Base-by-base conservation (phyloP, 1,140 invertebrate genomes). In the Notospermus geniculatus region DNA sequence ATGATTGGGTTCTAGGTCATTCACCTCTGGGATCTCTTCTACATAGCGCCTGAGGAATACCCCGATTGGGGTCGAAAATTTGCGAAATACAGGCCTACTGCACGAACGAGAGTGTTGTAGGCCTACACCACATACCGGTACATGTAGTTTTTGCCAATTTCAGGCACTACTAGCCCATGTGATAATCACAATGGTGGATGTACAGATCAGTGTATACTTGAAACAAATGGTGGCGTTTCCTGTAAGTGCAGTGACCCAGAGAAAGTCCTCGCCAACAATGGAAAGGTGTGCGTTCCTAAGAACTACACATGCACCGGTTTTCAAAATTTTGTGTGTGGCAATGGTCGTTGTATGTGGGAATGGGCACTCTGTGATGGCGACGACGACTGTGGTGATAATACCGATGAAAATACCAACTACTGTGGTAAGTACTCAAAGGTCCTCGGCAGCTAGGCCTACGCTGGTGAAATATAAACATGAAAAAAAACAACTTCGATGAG, bases 291-390 rank as follows among this genome's bases (percentile, higher is more conserved):
- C 64, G 72, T 83, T 5, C 70, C 75, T 0, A 64, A 69, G 17
- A 77, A 73, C 63, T 62, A 91, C 2, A 93, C 90, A 76, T 91
- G 93, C 69, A 79, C 86, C 0, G 79, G 87, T 66, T 95, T 97
- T 77, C 78, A 87, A 65, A 95, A 97, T 77, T 98, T 97, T 80
- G 90, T 91, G 65, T 99, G 97, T 75, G 86, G 86, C 13, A 97
- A 97, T 78, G 93, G 93, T 7, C 90, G 94, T 71, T 99, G 96
- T 73, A 95, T 99, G 59, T 92, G 91, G 0, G 83, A 93, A 54
- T 90, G 96, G 85, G 98, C 95, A 92, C 90, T 93, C 2, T 99
- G 96, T 79, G 95, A 98, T 78, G 55, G 65, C 0, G 94, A 97
- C 74, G 87, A 92, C 4, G 94, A 97, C 71, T 97, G 95, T 74